These are phyloP conservation scores for Acanthosepion pharaonis DNA, from an alignment of 2,888 invertebrate genomes.

Conservation along the genomic window DNA sequence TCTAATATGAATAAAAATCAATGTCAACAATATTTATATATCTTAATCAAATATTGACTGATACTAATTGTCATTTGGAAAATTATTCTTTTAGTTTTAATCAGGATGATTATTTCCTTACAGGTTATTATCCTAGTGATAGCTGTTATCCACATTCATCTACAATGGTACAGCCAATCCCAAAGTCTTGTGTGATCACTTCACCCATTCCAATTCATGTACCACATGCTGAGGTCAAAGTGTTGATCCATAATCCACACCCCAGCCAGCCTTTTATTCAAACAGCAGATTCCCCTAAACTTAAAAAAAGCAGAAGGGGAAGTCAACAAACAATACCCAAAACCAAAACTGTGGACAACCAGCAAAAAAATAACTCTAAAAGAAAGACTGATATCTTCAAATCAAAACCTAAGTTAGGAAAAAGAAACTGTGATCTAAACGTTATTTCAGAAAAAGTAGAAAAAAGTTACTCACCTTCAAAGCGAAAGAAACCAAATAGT, in stretches of 20 bases:
- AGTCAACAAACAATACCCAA: constrained; percentile 42
- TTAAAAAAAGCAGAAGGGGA: constrained; percentile 47
- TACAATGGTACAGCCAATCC: constrained; percentile 52
- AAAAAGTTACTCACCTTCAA: background rate
- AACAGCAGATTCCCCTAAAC: constrained; percentile 48
- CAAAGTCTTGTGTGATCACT: constrained; percentile 57
- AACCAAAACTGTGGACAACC: constrained; percentile 44
- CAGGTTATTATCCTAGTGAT: constrained; percentile 43
- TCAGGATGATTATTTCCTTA: background rate
- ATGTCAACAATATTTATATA: no score
- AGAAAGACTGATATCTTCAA: constrained; percentile 23
- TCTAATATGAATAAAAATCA: no score
- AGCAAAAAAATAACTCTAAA: constrained; percentile 42
- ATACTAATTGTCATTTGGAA: no score
- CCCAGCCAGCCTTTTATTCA: constrained; percentile 51
- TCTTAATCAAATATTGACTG: no score
- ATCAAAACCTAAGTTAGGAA: constrained; percentile 13
- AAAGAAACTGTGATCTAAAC: constrained; percentile 34
- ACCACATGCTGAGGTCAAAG: constrained; percentile 57
- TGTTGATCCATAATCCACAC: constrained; percentile 56
- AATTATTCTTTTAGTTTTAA: no score
- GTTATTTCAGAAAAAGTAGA: background rate
- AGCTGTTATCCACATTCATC: constrained; percentile 18
- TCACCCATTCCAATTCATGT: constrained; percentile 58
- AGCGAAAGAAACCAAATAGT: constrained; percentile 52